Base-by-base conservation (phyloP, 2,888 invertebrate genomes). In the Endotricha flammealis region DNA sequence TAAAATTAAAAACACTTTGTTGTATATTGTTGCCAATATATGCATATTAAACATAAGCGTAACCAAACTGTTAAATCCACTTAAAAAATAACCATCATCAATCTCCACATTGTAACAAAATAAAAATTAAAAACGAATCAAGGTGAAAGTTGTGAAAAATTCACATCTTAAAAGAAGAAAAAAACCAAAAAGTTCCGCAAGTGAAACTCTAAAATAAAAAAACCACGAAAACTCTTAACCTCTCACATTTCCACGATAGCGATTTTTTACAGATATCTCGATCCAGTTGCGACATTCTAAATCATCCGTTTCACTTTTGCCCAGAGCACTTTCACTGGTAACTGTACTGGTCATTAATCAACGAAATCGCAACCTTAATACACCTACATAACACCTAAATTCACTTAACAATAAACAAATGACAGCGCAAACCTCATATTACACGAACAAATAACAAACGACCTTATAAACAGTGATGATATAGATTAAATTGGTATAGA, bases 301-400 rank as follows among this genome's bases (percentile, higher is more conserved):
- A 66, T 69, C 71, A 64, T 66, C 66, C 74, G 80, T 85, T 83
- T 85, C 85, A 85, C 83, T 85, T 83, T 83, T 82, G 77, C 72
- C 54, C 42, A 44, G 57, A 64, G 57, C 71, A 82, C 83, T 83
- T 83, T 83, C 83, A 82, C 85, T 79, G 74, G 64, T 77, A 79
- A 81, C 81, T 78, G 80, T 74, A 67, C 60, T 56, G 47, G 30
- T 23, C 32, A 50, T 41, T 50, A 40, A 39, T 39, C 64, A 62
- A 59, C 51, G 59, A 48, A 66, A 61, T 53, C 45, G 33, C 43
- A 39, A 52, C 71, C 58, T 51, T 70, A 65, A 43, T 48, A 36
- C 29, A 38, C 39, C 13, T 23, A 2, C 1, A 22, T 16, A 37
- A 16, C 44, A 42, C 39, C 45, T 13, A 32, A 32, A 27, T 27